Evolutionary conservation across 2,888 invertebrate genomes (phyloP), one percentile per base, ranked within the genome.

Genomic region (Venustoraphidia nigricollis): DNA sequence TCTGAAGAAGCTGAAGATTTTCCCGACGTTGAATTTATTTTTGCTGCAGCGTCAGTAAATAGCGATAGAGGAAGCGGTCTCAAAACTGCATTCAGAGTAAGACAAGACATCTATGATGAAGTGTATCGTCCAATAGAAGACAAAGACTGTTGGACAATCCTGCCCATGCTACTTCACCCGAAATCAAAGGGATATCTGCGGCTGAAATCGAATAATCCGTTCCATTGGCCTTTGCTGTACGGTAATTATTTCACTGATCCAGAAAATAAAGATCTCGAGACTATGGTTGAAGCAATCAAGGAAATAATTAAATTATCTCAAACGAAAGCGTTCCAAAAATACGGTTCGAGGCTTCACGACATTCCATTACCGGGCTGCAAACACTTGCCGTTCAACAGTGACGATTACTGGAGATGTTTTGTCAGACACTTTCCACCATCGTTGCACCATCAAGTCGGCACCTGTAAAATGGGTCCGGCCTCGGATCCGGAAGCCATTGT

Each of bases 341-440:
- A 75, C 62, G 78, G 78, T 11, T 70, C 81, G 9, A 68, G 59
- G 48, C 57, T 81, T 41, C 69, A 77, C 53, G 65, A 64, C 2
- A 70, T 67, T 34, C 70, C 71, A 34, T 72, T 75, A 56, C 72
- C 75, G 0, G 73, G 72, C 41, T 81, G 81, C 57, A 62, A 64
- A 14, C 60, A 68, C 55, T 67, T 66, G 57, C 56, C 66, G 27
- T 78, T 76, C 54, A 71, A 67, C 46, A 71, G 71, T 14, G 80
- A 82, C 54, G 68, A 66, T 1, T 83, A 82, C 57, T 81, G 83
- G 81, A 76, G 75, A 56, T 84, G 84, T 57, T 68, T 74, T 34
- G 62, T 79, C 3, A 67, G 78, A 41, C 69, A 73, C 1, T 58
- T 77, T 34, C 76, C 78, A 0, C 65, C 76, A 2, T 80, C 81